Evolutionary conservation across 2,113 vertebrate genomes (phyloP), one percentile per base, ranked within the genome.

Genomic region (Leptobrachium leishanense): DNA sequence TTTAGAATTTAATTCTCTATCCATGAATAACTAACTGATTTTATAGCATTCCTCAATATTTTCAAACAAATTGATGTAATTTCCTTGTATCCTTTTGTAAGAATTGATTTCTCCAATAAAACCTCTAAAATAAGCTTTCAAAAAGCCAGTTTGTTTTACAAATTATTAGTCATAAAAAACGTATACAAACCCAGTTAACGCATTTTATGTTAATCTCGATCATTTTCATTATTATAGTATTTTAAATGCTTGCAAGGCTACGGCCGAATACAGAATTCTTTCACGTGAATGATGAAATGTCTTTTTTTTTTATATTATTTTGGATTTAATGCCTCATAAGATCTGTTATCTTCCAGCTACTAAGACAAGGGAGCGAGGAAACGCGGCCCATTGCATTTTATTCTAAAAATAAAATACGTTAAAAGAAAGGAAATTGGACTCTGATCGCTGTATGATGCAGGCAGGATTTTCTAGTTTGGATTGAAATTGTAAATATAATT

Each of bases 201-300:
- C 68, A 81, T 74, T 74, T 81, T 81, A 79, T 81, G 71, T 81
- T 81, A 81, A 81, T 81, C 78, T 81, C 71, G 12, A 50, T 46
- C 53, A 81, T 72, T 81, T 81, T 74, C 71, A 74, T 81, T 68
- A 81, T 81, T 81, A 74, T 65, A 74, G 53, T 68, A 74, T 81
- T 81, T 81, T 81, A 74, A 74, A 81, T 68, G 59, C 50, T 74
- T 73, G 73, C 62, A 62, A 79, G 69, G 39, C 44, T 73, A 39
- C 13, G 43, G 12, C 44, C 55, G 43, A 40, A 55, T 74, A 59
- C 70, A 59, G 63, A 68, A 81, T 74, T 53, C 50, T 50, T 40
- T 62, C 43, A 42, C 65, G 68, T 43, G 53, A 68, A 57, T 81
- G 78, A 68, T 74, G 65, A 59, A 81, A 74, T 41, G 42, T n/a